A percentile compares a stretch with the other conserved stretches of the same genome.
phyloP scores from a whole-genome alignment of 2,797 vertebrate genomes.

The Karalla daura region DNA sequence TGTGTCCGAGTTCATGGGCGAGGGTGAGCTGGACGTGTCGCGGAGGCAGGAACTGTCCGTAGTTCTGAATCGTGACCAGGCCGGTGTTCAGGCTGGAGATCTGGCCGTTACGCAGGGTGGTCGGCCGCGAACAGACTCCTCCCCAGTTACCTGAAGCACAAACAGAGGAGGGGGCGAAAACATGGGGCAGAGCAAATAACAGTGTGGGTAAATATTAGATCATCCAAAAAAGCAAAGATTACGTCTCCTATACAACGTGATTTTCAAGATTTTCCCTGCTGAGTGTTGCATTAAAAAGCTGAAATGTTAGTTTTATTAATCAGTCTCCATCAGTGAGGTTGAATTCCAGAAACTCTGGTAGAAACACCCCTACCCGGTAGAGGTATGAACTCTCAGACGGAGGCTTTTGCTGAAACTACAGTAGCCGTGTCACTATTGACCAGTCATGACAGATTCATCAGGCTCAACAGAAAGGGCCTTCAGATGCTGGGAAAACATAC shows the following conservation, averaged over 20 bases:
- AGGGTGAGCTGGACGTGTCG: conserved; percentile 84
- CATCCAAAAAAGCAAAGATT: background rate
- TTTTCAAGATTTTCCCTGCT: background rate
- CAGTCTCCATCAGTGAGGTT: too few species aligned
- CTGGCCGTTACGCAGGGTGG: conserved; percentile 33
- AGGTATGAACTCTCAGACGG: too few species aligned
- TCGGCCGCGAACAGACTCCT: conserved; percentile 84
- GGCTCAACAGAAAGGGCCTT: background rate
- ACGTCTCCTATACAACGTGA: background rate
- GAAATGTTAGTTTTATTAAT: too few species aligned
- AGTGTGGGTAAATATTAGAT: background rate
- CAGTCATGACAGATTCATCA: background rate
- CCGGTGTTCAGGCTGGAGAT: conserved; percentile 83
- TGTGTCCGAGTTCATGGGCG: conserved; percentile 89
- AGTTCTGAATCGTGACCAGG: conserved; percentile 87
- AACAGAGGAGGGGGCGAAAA: conserved; percentile 6
- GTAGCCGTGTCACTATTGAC: background rate
- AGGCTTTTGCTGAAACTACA: too few species aligned
- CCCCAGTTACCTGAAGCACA: conserved; percentile 81
- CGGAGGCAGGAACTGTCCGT: conserved; percentile 80
- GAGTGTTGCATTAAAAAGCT: background rate
- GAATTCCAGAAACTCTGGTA: too few species aligned
- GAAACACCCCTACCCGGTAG: too few species aligned
- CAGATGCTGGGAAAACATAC: background rate
- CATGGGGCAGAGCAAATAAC: background rate